Base-by-base conservation (phyloP, 2,888 invertebrate species). In the Ditylenchus weischeri region DNA sequence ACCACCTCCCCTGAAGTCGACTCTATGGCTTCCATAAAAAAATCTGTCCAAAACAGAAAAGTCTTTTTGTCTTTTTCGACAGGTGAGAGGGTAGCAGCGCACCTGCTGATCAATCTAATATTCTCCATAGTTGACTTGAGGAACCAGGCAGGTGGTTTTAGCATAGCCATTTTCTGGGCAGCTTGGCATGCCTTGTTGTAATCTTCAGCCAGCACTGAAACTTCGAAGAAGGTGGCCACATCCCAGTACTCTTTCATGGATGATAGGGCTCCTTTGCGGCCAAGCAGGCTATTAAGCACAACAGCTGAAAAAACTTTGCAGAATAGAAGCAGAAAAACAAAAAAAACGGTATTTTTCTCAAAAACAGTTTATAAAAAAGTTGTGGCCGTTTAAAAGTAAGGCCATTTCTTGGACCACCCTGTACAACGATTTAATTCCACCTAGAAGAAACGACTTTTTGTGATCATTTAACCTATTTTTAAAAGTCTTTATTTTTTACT, bases 11-110 rank as follows among this genome's bases (percentile, higher is more conserved):
- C 23, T 23, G 49, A 21, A 13, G 57, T 87, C 18, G 69, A 60
- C 83, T 90, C 91, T 38, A 91, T 92, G 15, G 94, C 94, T 85
- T 94, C 95, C 49, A 92, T 88, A 84, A 98, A 96, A 85, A 92
- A 96, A 82, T 98, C 96, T 89, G 94, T 91, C 96, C 96, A 96
- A 85, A 96, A 96, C 75, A 90, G 88, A 84, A 96, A 95, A 10
- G 72, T 73, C 36, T 77, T 71, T 49, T 78, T 77, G 60, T 76
- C 77, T 59, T 75, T 77, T 68, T 78, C 76, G 13, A 77, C 70
- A 0, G 77, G 77, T 23, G 75, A 75, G n/a, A 73, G 48, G n/a
- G 77, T 78, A 18, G 78, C 79, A 7, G 82, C 77, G 69, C 93
- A 94, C 73, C 90, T 88, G 72, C 84, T 91, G 82, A 96, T 96